A percentile compares a stretch with the other conserved stretches of the same genome.
phyloP scores from a whole-genome alignment of 2,113 vertebrate genomes.

The Drymodes brunneopygia region DNA sequence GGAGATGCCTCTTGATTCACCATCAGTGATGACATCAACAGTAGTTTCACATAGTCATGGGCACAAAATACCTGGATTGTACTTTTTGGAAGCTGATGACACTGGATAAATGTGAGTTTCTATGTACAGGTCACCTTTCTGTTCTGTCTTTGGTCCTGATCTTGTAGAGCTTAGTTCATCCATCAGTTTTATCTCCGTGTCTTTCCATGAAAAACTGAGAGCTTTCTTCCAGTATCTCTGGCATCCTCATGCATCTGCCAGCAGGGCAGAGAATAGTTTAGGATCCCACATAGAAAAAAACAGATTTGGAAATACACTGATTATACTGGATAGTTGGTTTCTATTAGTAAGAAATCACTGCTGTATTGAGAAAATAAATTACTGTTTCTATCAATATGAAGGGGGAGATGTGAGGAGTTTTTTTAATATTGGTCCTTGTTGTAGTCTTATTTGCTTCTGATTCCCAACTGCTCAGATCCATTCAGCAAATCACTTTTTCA shows the following conservation, averaged over 20 bases:
- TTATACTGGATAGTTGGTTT: neutral
- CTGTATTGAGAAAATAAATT: neutral
- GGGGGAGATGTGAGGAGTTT: accelerated
- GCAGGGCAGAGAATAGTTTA: neutral
- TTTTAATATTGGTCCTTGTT: neutral
- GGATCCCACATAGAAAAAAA: neutral
- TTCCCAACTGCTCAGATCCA: neutral
- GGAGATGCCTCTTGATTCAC: neutral
- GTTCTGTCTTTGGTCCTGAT: neutral
- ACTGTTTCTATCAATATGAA: neutral
- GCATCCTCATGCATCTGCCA: neutral
- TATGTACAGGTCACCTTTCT: neutral
- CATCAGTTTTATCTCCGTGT: neutral
- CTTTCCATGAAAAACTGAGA: neutral
- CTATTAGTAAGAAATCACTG: neutral
- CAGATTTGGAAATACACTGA: neutral
- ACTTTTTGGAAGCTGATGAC: neutral
- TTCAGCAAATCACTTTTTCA: neutral
- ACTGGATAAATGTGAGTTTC: neutral
- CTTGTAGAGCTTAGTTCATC: neutral
- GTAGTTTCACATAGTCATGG: neutral
- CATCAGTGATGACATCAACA: neutral
- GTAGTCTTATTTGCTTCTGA: neutral
- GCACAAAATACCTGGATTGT: neutral
- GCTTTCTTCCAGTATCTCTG: neutral